Evolutionary conservation across 1,140 invertebrate genomes (phyloP).

Genomic region (Drosophila aff.): DNA sequence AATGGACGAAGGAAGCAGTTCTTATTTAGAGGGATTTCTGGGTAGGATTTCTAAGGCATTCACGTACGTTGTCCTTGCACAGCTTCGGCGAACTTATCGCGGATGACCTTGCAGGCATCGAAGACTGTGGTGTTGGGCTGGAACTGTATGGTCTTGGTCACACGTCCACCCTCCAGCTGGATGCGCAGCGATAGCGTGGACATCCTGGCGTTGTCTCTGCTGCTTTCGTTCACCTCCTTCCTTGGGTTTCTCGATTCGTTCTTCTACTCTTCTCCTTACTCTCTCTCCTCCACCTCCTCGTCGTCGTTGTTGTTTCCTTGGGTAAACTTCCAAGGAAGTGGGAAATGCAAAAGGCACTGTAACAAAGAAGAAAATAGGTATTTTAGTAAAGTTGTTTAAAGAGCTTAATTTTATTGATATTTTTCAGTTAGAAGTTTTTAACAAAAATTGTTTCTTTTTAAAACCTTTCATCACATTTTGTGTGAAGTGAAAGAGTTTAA

Average conservation of each 20-base stretch:
- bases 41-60: not conserved
- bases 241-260: constrained; percentile 14
- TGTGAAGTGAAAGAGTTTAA: not conserved
- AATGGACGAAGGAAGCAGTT: constrained; percentile 8
- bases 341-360: constrained; percentile 80
- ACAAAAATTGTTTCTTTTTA: no score
- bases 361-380: not conserved
- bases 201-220: constrained; percentile 64
- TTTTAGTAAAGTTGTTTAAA: not conserved
- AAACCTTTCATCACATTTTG: not conserved
- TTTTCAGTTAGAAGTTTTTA: not conserved
- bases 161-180: constrained; percentile 95
- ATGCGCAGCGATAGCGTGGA: constrained; percentile 95
- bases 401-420: no score
- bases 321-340: constrained; percentile 63
- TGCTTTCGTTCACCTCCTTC: constrained; percentile 22
- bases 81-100: constrained; percentile 96
- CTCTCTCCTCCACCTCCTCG: constrained; percentile 46
- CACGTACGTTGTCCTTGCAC: constrained; percentile 93
- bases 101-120: constrained; percentile 97
- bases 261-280: constrained; percentile 41
- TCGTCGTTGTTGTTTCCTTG: constrained; percentile 62
- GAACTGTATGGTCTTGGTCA: constrained; percentile 99
- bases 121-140: constrained; percentile 96
- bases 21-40: not conserved